Base-by-base conservation (phyloP, 2,797 vertebrate species). In the Pseudochromis fuscus region DNA sequence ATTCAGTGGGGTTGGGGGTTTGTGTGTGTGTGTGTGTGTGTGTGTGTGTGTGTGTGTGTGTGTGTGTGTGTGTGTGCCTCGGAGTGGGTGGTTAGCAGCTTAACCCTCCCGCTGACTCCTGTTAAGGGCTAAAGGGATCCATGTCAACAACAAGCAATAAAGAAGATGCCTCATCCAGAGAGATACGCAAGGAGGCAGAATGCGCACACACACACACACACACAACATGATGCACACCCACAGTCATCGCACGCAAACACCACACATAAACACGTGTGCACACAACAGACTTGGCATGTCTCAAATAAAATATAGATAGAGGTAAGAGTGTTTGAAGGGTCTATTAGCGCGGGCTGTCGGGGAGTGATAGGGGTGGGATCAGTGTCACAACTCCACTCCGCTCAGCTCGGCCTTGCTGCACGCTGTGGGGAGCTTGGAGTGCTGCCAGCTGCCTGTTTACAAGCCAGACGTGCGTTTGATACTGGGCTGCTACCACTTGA, bases 271-370 rank as follows among this genome's bases (percentile, higher is more conserved):
- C 75, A 82, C 63, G 3, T 72, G 35, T 71, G 75, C 72, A 77
- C 83, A 76, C 82, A 86, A 80, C 87, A 79, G 81, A 58, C 82
- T 79, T 72, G 88, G 85, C 82, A 76, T 70, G 85, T 90, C 85
- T 91, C 67, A 88, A 92, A 94, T 93, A 88, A 92, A 94, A 93
- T 94, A 93, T 91, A 92, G 88, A 93, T 93, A 89, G 92, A 91
- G 79, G 89, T 85, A 84, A 83, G 79, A 89, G 86, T 77, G 82
- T 91, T 90, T 94, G 91, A 94, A 93, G 92, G 92, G 93, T 93
- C 92, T 93, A 93, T 94, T 94, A 94, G 85, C 75, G 84, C 74
- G 48, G 81, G 84, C 87, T 87, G 92, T 80, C 60, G 10, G 76
- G 84, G 87, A 86, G 86, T 65, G 84, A 87, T 82, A 84, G 75